Conservation (phyloP, 2,888 invertebrate species). For the Synergus laeviventris region DNA sequence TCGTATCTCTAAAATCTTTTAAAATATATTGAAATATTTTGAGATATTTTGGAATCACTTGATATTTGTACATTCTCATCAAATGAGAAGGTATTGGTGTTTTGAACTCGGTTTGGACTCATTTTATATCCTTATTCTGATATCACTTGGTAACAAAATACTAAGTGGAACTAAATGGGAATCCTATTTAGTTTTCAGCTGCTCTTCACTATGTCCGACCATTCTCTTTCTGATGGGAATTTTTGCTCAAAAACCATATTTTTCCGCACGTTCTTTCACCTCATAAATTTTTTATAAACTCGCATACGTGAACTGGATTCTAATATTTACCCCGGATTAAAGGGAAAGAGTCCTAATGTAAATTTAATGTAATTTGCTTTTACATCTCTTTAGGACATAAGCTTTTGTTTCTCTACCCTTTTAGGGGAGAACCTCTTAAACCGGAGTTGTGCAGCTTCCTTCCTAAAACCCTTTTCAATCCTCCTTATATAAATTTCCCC, state of each 20-base stretch:
- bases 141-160: background rate
- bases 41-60: no score
- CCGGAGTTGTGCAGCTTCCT: constrained; percentile 26
- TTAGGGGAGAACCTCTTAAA: constrained; percentile 32
- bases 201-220: background rate
- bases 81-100: no score
- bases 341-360: constrained; percentile 2
- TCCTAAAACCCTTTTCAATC: constrained; percentile 29
- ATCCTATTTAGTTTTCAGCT: background rate
- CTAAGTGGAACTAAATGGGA: no score
- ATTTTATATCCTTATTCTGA: no score
- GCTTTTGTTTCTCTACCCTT: constrained; percentile 35
- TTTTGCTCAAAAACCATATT: background rate
- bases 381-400: constrained; percentile 9
- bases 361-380: constrained; percentile 35
- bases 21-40: no score
- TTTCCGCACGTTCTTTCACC: background rate
- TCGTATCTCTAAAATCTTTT: no score
- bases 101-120: no score
- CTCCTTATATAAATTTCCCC: constrained; percentile 17
- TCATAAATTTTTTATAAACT: background rate
- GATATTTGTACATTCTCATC: no score
- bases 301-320: constrained; percentile 2
- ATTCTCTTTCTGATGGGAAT: background rate
- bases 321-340: background rate